Base-by-base conservation (phyloP, 2,888 invertebrate species). In the Teleiodes luculella region DNA sequence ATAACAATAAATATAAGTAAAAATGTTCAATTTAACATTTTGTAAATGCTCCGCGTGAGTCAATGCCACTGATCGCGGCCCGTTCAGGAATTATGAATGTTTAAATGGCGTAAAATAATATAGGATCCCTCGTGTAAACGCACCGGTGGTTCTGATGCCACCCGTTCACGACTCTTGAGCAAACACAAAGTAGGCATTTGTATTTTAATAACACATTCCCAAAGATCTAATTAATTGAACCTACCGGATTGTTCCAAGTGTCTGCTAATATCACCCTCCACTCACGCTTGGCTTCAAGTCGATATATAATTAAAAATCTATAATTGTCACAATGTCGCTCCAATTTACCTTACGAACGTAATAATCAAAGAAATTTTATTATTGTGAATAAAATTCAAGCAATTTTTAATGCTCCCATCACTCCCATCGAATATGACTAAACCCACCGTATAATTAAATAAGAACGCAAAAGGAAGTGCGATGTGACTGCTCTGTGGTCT, bases 111-210 rank as follows among this genome's bases (percentile, higher is more conserved):
- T 77, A 70, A 74, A 78, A 78, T 79, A 74, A 80, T 72, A 79
- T 67, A 71, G 70, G 71, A 68, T 64, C 66, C 58, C 58, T 61
- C 20, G 3, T 47, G 65, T 63, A 58, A 72, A 76, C 72, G 86
- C 76, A 74, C 72, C 76, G 74, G 69, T 80, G 83, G 69, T 67
- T 81, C 79, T 67, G 63, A 74, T 81, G 77, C 79, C 70, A 69
- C 70, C 61, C 73, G 78, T 87, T 84, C 84, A 83, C 76, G 83
- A 80, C 64, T 78, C 78, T 74, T 83, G 83, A 77, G 73, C 85
- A 88, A 80, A 84, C 68, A 86, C 81, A 88, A 86, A 83, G 82
- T 79, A 67, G 74, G 76, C 78, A 77, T 28, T 43, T 80, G 78
- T 77, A 74, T 74, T 28, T 30, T 83, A 86, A 86, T 86, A 75